These are phyloP conservation scores for Idris sp. DNA, from an alignment of 1,140 invertebrate species.

Conservation along the genomic window DNA sequence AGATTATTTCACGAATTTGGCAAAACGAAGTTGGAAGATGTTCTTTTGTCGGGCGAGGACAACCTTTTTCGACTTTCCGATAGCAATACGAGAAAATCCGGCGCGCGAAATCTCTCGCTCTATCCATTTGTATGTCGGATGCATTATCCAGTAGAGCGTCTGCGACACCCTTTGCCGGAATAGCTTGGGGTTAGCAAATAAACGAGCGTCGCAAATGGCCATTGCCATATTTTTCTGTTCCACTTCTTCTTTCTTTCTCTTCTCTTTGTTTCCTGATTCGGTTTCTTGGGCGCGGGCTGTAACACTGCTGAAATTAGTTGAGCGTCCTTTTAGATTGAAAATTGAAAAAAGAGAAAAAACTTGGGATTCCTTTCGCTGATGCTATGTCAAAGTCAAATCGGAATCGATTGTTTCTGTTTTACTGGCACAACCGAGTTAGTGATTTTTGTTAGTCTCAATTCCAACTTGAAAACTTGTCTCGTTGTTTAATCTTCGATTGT, in stretches of 20 bases:
- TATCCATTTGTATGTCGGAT: conserved; percentile 63
- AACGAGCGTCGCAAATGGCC: conserved; percentile 63
- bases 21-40: conserved; percentile 55
- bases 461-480: too few relatives aligned
- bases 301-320: conserved; percentile 49
- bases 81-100: conserved; percentile 61
- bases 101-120: conserved; percentile 50
- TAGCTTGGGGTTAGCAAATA: conserved; percentile 63
- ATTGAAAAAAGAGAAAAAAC: conserved; percentile 11
- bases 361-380: conserved; percentile 6
- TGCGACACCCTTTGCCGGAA: conserved; percentile 58
- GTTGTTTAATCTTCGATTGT: too few relatives aligned
- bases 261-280: conserved; percentile 24
- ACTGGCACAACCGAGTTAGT: conserved; percentile 32
- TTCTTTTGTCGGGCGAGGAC: conserved; percentile 37
- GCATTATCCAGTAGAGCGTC: conserved; percentile 62
- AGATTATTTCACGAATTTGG: too few relatives aligned
- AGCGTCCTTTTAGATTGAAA: conserved; percentile 7
- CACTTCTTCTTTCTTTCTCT: conserved; percentile 4
- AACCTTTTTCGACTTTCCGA: conserved; percentile 61
- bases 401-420: conserved; percentile 49
- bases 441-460: too few relatives aligned
- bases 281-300: conserved; percentile 48
- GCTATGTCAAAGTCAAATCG: conserved; percentile 31
- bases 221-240: conserved; percentile 62